Conservation (phyloP, 1,140 invertebrate species). For the Ridgeia piscesae region DNA sequence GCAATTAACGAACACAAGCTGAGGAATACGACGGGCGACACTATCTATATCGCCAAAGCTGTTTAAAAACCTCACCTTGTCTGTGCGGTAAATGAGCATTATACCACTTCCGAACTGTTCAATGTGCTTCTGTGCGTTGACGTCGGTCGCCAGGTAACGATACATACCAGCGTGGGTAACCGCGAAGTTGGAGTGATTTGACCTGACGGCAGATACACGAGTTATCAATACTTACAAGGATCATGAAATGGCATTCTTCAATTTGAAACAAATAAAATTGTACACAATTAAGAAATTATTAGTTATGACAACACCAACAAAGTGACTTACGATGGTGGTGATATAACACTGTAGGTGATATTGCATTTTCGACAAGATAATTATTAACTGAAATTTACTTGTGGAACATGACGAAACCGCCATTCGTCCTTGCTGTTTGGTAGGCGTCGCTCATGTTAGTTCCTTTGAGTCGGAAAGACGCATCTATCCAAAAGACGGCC, state of each 20-base stretch:
- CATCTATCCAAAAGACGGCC: neutral
- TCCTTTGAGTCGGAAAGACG: neutral
- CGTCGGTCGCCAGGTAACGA: conserved; percentile 32
- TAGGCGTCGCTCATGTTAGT: neutral
- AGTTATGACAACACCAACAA: no score
- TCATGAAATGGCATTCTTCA: neutral
- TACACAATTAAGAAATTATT: neutral
- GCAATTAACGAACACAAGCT: no score
- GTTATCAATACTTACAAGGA: neutral
- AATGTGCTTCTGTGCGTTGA: conserved; percentile 29
- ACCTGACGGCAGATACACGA: neutral
- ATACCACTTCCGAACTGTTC: conserved; percentile 37
- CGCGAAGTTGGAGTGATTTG: conserved; percentile 36
- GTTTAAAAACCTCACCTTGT: neutral
- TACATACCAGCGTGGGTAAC: conserved; percentile 42
- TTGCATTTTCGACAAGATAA: neutral
- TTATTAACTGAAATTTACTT: neutral
- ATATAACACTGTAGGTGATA: no score
- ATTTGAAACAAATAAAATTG: neutral
- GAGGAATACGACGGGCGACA: no score
- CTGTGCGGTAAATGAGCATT: conserved; percentile 40
- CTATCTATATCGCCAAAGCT: no score
- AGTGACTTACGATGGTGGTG: no score
- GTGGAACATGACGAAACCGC: neutral
- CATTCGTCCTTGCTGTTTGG: neutral